Base-by-base conservation (phyloP, 2,888 invertebrate species). In the Clostera curtula region DNA sequence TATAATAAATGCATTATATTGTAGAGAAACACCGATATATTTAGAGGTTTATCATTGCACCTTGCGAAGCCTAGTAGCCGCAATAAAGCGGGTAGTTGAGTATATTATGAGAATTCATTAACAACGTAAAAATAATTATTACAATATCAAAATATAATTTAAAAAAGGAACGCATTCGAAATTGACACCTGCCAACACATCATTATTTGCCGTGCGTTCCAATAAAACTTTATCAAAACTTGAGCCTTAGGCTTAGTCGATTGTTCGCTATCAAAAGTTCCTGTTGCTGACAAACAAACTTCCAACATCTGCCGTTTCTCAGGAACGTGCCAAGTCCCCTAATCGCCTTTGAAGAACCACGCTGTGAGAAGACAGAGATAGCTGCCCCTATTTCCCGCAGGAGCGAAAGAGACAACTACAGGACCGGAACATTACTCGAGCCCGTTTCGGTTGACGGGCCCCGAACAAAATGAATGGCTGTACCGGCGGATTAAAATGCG, bases 251-350 rank as follows among this genome's bases (percentile, higher is more conserved):
- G 29, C 37, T 26, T 25, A n/a, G n/a, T 27, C 38, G 38, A 60
- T 59, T 51, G 58, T 61, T 56, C 49, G 53, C 59, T 65, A 65
- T 63, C 65, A 57, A 62, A 70, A 68, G 67, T 72, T 66, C 53
- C 44, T 53, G 49, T 56, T 56, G 56, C 44, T 55, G 63, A 56
- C 66, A 65, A 72, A 67, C 67, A 73, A 71, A 65, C 62, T 63
- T 56, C 52, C 56, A 73, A 79, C 80, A 82, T 80, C 80, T 82
- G 82, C 71, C 68, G 67, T 61, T 70, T 82, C 82, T 74, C 79
- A 82, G 75, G 77, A 76, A 63, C 75, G 75, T 76, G 77, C 72
- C 71, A 61, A 61, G 70, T 70, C 56, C 75, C 70, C 75, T 77
- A 77, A 76, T 77, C 77, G 73, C 68, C 63, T 60, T 52, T 52